Percentiles rank a stretch among this genome's conserved stretches.
Evolutionary conservation across 2,113 vertebrate genomes (phyloP).

Genomic region (Irena cyanogastra): DNA sequence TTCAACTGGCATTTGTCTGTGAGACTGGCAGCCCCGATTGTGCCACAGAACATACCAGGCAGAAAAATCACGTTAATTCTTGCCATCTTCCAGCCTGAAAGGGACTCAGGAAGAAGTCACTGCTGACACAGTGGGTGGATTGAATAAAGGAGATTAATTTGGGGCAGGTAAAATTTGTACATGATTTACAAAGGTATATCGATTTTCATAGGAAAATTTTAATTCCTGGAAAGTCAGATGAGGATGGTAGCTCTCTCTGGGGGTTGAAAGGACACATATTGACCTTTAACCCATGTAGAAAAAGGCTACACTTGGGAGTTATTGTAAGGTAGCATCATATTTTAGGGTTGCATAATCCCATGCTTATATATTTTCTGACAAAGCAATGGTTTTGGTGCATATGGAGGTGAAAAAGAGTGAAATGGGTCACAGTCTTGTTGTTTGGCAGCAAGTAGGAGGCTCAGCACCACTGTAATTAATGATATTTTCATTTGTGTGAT

Average conservation of each 20-base stretch:
- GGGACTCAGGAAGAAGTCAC: neutral
- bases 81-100: neutral
- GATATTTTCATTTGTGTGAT: neutral
- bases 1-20: neutral
- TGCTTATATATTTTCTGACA: neutral
- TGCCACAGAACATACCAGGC: neutral
- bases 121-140: neutral
- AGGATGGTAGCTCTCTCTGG: neutral
- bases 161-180: neutral
- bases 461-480: neutral
- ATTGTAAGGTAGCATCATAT: neutral
- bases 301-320: neutral
- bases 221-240: neutral
- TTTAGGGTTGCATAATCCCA: neutral
- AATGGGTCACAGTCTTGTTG: neutral
- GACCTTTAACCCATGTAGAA: neutral
- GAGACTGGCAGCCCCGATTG: neutral
- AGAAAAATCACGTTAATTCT: neutral
- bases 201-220: neutral
- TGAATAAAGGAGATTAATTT: neutral
- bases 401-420: neutral
- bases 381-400: neutral
- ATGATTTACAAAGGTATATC: neutral
- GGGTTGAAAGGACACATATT: neutral
- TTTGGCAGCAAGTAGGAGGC: neutral